Evolutionary conservation across 2,797 vertebrate species (phyloP), one percentile per base, ranked within the genome.

Genomic region (Acipenser oxyrinchus): DNA sequence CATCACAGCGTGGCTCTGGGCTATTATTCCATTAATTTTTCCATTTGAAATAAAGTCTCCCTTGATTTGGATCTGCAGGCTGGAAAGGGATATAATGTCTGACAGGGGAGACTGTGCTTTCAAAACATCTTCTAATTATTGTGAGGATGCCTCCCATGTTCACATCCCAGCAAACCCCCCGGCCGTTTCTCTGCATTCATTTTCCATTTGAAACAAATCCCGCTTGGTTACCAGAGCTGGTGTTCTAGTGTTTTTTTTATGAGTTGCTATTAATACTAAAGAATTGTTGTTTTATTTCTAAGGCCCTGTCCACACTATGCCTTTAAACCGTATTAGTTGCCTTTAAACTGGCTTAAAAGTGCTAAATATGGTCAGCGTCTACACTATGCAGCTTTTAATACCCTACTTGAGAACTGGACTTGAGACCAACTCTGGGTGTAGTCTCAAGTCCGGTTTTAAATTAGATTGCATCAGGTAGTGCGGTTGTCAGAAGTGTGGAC

Each of bases 21-120:
- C 86, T 89, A 81, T 88, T 90, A 87, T 90, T 86, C 82, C 86
- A 91, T 91, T 89, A 90, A 89, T 89, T 89, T 90, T 91, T 91
- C 89, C 82, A 90, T 90, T 91, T 91, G 88, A 91, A 90, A 89
- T 88, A 83, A 84, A 84, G 82, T 81, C 89, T 88, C 84, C 72
- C 73, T 49, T 62, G 60, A 18, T 62, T 62, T 18, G 79, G 86
- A 78, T 58, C 67, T 74, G 73, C 79, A 74, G 77, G 78, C 78
- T 74, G 79, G 79, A 81, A 68, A 75, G 79, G 73, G 77, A 68
- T 84, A 84, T 79, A 70, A 79, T 80, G 80, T 84, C 83, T 85
- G 84, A 86, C 76, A 89, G 86, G 80, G 86, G 82, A 83, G 83
- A 85, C 86, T 84, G 84, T 80, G 74, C 82, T 86, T 82, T 76